Evolutionary conservation across 2,888 invertebrate genomes (phyloP).

Genomic region (Allygus modestus): DNA sequence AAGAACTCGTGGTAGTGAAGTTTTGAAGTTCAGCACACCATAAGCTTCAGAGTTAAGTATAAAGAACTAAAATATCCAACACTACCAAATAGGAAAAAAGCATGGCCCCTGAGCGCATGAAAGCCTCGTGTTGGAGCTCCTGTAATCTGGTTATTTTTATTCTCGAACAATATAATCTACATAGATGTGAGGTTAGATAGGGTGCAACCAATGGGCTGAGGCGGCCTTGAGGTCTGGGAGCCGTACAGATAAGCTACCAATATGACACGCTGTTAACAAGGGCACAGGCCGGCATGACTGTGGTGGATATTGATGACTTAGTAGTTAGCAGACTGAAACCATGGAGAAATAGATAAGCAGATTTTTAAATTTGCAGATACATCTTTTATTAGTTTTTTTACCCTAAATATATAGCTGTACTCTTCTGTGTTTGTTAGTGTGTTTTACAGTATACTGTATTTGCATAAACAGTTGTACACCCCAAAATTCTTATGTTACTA

Average conservation of each 20-base stretch:
- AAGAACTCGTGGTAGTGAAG: no score
- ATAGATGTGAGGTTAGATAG: conserved; percentile 48
- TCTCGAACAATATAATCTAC: conserved; percentile 49
- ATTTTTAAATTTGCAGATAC: no score
- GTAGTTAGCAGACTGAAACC: background rate
- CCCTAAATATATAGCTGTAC: no score
- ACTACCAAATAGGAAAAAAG: background rate
- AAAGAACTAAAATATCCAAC: background rate
- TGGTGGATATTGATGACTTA: background rate
- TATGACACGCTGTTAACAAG: conserved; percentile 35
- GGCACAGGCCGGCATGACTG: background rate
- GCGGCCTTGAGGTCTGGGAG: background rate
- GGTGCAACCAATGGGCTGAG: background rate
- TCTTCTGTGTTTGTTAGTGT: no score
- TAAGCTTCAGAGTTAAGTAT: background rate
- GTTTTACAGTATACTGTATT: no score
- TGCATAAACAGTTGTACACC: no score
- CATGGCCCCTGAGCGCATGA: background rate
- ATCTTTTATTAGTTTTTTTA: no score
- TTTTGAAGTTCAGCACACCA: background rate
- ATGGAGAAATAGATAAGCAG: no score
- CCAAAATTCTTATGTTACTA: no score
- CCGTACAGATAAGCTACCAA: conserved; percentile 17
- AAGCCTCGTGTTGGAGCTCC: conserved; percentile 25
- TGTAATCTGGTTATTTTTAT: conserved; percentile 45